Evolutionary conservation across 2,113 vertebrate genomes (phyloP), one percentile per base, ranked within the genome.

Genomic region (Heteronetta atricapilla): DNA sequence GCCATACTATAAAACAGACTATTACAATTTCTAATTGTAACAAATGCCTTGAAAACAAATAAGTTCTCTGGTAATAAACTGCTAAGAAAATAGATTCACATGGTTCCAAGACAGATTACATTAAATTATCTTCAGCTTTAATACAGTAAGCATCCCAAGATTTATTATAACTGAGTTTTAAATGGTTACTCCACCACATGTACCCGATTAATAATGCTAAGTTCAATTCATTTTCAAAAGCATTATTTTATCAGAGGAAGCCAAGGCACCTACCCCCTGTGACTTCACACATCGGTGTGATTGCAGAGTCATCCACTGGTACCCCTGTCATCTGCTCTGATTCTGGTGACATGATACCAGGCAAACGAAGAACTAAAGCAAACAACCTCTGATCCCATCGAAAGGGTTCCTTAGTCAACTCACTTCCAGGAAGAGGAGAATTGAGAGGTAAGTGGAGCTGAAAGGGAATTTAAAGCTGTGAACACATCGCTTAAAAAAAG

Each of bases 351-450:
- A 98, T 96, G 42, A 98, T 98, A 38, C 99, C 99, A 8, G 99
- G 97, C 94, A 99, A 98, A 31, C 99, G 98, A 33, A 99, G 96
- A 90, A 99, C 99, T 93, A 99, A 97, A 74, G 99, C 98, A 95
- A 99, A 99, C 42, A 99, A 97, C 68, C 99, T 98, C 97, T 99
- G 99, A 97, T 99, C 99, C 99, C 99, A 99, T 36, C 99, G 98
- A 96, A 99, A 99, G 26, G 99, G 99, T 87, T 99, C 99, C 97
- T 99, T 99, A 86, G 99, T 99, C 97, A 99, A 95, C 96, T 99
- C 99, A 77, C 99, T 99, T 60, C 99, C 99, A 69, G 99, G 99
- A 62, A 99, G 98, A 59, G 99, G 99, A 34, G 99, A 99, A 97
- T 98, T 99, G 80, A 99, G 98, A 89, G 99, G 99, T 92, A 99